A percentile compares a stretch with the other conserved stretches of the same genome.
Evolutionary conservation across 2,797 vertebrate genomes (phyloP).

Genomic region (Acridotheres tristis): DNA sequence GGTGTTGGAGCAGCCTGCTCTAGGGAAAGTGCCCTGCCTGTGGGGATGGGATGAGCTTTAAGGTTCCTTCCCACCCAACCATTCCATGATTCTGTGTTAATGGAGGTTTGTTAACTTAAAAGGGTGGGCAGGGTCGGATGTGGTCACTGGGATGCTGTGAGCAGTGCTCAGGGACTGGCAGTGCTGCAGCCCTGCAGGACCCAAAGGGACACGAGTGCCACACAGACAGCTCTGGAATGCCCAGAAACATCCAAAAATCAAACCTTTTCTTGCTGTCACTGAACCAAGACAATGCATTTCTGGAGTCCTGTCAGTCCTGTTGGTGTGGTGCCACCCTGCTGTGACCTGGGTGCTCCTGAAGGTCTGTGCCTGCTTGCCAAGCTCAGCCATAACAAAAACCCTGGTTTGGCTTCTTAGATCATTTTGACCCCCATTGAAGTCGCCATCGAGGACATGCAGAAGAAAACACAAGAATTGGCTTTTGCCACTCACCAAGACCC

Average conservation of each 20-base stretch:
- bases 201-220: accelerated
- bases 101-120: neutral
- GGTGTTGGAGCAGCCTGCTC: neutral
- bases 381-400: neutral
- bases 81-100: neutral
- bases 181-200: neutral
- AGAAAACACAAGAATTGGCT: constrained; percentile 96
- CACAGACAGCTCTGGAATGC: neutral
- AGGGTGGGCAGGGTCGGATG: neutral
- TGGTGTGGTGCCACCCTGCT: neutral
- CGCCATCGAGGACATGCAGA: constrained; percentile 99
- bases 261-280: neutral
- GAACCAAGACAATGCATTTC: accelerated
- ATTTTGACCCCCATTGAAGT: constrained; percentile 97
- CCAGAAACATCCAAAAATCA: neutral
- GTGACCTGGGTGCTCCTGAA: neutral
- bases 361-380: neutral
- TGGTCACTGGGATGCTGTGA: neutral
- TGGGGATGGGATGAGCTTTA: neutral
- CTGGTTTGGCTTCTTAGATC: constrained; percentile 76
- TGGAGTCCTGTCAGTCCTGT: neutral
- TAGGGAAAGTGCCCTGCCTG: neutral
- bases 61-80: neutral
- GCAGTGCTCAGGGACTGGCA: neutral
- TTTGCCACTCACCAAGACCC: constrained; percentile 98